Evolutionary conservation across 2,888 invertebrate species (phyloP), one percentile per base, ranked within the genome.

Genomic region (Acrocyrtus sp.): DNA sequence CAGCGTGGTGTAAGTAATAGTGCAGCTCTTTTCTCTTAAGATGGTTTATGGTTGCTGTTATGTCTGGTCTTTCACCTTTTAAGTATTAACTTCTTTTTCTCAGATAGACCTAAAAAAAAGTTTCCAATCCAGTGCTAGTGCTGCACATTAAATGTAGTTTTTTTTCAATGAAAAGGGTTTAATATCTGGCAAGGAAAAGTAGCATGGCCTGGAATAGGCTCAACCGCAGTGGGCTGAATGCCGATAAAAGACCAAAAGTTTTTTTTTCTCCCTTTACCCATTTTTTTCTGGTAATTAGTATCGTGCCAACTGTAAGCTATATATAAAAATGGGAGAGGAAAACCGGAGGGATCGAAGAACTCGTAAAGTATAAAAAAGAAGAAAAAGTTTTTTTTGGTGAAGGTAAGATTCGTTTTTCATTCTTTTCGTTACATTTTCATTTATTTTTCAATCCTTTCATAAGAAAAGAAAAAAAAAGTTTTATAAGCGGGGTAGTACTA

Each of bases 201-300:
- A n/a, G n/a, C n/a, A n/a, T n/a, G n/a, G n/a, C n/a, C n/a, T n/a
- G n/a, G n/a, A n/a, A n/a, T n/a, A 34, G 34, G 12, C 34, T 12
- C 34, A 34, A 34, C 34, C 34, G 5, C 34, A 8, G 12, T 34
- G 12, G 12, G 34, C 12, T 34, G 34, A 34, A 34, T 34, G 5
- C 12, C 34, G 65, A 65, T 65, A 65, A 65, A 56, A 65, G 56
- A 56, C 39, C 56, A 65, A 65, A 65, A 65, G 56, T 56, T 65
- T 54, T 45, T 54, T 57, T 48, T 19, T 12, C 48, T 34, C 34
- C 34, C 12, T 34, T 34, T 34, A 34, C 12, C 34, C 34, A 8
- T 34, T 34, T 34, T 65, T 65, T 61, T 63, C 43, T 53, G 53
- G 65, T 65, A 65, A 65, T 65, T 65, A 65, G 65, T 65, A 65